A percentile compares a stretch with the other conserved stretches of the same genome.
phyloP scores from a whole-genome alignment of 2,113 vertebrate genomes.

The Bufo bufo region DNA sequence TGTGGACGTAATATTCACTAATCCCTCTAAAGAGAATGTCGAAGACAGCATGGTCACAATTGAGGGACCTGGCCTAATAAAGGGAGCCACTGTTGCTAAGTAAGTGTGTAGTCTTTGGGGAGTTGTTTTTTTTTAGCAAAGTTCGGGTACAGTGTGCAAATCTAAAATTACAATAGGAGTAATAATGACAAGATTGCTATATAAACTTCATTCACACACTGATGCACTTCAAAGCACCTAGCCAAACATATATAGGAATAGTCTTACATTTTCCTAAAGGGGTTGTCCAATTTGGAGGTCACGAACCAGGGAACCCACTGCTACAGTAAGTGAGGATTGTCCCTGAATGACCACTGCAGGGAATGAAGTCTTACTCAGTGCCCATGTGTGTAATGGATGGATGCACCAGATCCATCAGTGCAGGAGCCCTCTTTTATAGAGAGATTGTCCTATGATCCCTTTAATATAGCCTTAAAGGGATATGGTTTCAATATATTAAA shows the following conservation, averaged over 20 bases:
- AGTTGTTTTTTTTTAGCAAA: not conserved
- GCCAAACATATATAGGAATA: too few species aligned
- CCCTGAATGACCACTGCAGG: too few species aligned
- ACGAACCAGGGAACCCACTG: too few species aligned
- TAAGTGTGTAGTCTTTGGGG: not conserved
- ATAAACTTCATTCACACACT: too few species aligned
- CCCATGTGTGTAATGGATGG: too few species aligned
- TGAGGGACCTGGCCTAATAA: constrained; percentile 17
- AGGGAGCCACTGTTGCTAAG: not conserved
- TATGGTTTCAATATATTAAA: not conserved
- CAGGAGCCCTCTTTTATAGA: too few species aligned
- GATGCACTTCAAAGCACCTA: too few species aligned
- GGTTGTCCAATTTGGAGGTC: too few species aligned
- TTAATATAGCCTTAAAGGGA: not conserved
- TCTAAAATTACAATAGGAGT: not conserved
- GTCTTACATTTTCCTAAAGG: too few species aligned
- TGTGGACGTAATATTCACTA: constrained; percentile 30
- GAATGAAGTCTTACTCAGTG: too few species aligned
- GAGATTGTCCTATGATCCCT: not conserved
- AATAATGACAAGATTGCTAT: not conserved
- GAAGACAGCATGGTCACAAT: not conserved
- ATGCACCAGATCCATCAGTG: too few species aligned
- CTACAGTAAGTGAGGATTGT: too few species aligned
- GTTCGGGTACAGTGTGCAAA: not conserved
- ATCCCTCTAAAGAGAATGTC: not conserved